Conservation (phyloP, 2,888 invertebrate genomes). For the Phania funesta region DNA sequence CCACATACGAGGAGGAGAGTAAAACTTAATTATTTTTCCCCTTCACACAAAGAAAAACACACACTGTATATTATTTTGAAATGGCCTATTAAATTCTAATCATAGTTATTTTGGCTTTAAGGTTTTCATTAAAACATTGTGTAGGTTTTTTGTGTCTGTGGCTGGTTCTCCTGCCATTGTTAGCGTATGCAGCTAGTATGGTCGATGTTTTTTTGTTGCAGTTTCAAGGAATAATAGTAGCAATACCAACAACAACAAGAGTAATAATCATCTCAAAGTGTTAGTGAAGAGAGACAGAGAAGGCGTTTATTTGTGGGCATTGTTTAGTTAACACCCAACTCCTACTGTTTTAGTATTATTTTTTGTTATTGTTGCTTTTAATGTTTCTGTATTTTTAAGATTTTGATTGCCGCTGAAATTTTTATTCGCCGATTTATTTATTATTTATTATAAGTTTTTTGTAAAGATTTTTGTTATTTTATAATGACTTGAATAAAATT, state of each 20-base stretch:
- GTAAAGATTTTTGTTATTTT: background rate
- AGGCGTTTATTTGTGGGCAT: conserved; percentile 61
- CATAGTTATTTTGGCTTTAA: conserved; percentile 53
- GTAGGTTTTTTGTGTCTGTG: conserved; percentile 35
- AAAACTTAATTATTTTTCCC: too few species aligned
- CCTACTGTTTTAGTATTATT: conserved; percentile 47
- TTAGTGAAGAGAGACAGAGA: conserved; percentile 29
- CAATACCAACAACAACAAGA: background rate
- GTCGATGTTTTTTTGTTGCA: background rate
- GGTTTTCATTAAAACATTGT: conserved; percentile 50
- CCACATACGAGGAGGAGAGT: too few species aligned
- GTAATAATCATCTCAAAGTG: conserved; percentile 26
- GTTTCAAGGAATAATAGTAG: background rate
- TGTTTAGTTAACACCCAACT: conserved; percentile 66
- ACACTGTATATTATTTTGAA: background rate
- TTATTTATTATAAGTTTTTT: conserved; percentile 11
- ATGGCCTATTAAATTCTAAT: conserved; percentile 62
- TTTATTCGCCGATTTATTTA: background rate
- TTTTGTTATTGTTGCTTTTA: background rate
- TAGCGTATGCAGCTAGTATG: background rate
- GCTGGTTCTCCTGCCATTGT: background rate
- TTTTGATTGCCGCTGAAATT: background rate
- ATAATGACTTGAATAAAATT: conserved; percentile 46
- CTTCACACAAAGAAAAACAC: background rate
- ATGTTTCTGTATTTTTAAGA: background rate